Evolutionary conservation across 2,113 vertebrate genomes (phyloP), one percentile per base, ranked within the genome.

Genomic region (Chaetodon trifascialis): DNA sequence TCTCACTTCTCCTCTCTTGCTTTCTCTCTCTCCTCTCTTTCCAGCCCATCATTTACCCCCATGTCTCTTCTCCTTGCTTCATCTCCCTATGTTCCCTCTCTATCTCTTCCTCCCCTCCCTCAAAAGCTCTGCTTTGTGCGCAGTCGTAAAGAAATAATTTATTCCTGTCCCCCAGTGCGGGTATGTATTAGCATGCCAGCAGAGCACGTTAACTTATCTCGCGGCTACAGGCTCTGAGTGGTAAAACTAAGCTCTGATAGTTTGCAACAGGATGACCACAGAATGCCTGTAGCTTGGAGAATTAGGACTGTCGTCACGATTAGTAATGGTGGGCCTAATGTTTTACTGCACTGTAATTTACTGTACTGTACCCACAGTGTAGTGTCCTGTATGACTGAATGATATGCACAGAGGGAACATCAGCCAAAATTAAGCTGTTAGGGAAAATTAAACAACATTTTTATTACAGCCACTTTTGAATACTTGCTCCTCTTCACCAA

Each of bases 181-280:
- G 82, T 91, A 75, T 75, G 88, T 91, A 88, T 93, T 92, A 91
- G 89, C 84, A 86, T 91, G 85, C 89, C 83, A 87, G 88, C 73
- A 77, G 87, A 90, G 83, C 86, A 90, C 76, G 89, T 92, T 92
- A 84, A 94, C 92, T 94, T 95, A 94, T 95, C 94, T 94, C 83
- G 8, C 34, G 14, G 87, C 92, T 82, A 89, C 93, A 94, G 94
- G 79, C 93, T 1, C 76, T 7, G 79, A 88, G 82, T 84, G 84
- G 86, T 91, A 91, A 92, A 93, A 93, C 91, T 90, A 90, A 94
- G 91, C 91, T 90, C 83, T 90, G 90, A 93, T 91, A 84, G 85
- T 92, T 89, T 93, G 92, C 87, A 92, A 86, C 73, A 89, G 87
- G 86, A 91, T 92, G 92, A 92, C 91, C 92, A 93, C 83, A 89